phyloP scores from a whole-genome alignment of 2,888 invertebrate species.

The Anthophora plumipes region DNA sequence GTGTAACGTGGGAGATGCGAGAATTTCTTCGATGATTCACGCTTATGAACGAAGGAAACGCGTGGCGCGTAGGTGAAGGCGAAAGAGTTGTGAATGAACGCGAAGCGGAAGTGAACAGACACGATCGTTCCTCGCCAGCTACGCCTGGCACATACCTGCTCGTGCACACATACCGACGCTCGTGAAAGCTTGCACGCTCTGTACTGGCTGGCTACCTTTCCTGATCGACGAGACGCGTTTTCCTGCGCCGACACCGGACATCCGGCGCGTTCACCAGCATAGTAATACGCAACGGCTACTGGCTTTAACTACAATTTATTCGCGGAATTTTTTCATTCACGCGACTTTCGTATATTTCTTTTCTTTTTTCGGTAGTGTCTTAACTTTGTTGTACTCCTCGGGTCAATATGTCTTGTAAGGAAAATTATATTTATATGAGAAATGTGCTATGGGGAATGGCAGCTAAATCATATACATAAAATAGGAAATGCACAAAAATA shows the following conservation, averaged over 20 bases:
- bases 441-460: no score
- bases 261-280: constrained; percentile 80
- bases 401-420: no score
- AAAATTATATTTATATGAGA: no score
- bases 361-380: no score
- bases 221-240: constrained; percentile 74
- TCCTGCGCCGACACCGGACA: constrained; percentile 77
- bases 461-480: no score
- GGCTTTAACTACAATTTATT: constrained; percentile 26
- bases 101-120: constrained; percentile 69
- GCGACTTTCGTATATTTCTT: constrained; percentile 6
- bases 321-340: constrained; percentile 21
- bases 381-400: no score
- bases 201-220: constrained; percentile 63
- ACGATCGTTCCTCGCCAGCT: constrained; percentile 58
- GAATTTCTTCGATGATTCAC: constrained; percentile 68
- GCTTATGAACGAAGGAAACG: constrained; percentile 60
- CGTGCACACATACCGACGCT: constrained; percentile 30
- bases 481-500: no score
- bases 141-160: constrained; percentile 50
- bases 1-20: constrained; percentile 46
- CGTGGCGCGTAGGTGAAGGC: constrained; percentile 65
- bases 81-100: constrained; percentile 72
- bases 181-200: constrained; percentile 47
- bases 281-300: constrained; percentile 69